Evolutionary conservation across 2,797 vertebrate genomes (phyloP), one percentile per base, ranked within the genome.

Genomic region (Spea hammondii): DNA sequence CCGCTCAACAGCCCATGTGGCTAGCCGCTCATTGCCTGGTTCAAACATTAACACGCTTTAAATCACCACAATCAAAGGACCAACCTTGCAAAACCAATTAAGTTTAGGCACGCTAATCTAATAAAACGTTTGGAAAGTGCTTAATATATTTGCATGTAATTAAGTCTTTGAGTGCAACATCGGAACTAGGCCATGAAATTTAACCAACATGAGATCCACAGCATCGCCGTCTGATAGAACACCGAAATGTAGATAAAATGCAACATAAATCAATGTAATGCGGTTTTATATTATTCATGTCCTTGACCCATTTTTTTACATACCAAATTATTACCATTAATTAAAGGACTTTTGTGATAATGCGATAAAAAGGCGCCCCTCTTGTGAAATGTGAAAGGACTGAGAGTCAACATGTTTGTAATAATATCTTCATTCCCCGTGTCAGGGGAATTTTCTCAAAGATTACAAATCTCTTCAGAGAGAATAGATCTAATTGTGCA

Each of bases 381-480:
- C 8, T 64, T 13, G 9, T 64, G 2, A 13, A 64, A 64, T 64
- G 6, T 64, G 2, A 47, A 66, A 66, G 4, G 4, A 11, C 45
- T 8, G 48, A 7, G 32, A 5, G 32, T 78, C 69, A 72, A 71
- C 66, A 72, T 46, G 12, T 72, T 50, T 65, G 51, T 64, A 54
- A 65, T 45, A 32, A 53, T 9, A 62, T 78, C 76, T 55, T 50
- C 69, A 72, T 65, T 59, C 14, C 48, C 53, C 64, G 59, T 72
- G 69, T 64, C 51, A 48, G 51, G 50, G 17, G 65, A 47, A 66
- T 67, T 67, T 68, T 32, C 49, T 65, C 53, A 73, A 62, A 55
- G 60, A 65, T 46, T 46, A 47, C 48, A 62, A 72, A 73, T 73
- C 70, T 74, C 64, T 12, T 9, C 17, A 54, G 69, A 59, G 48